Evolutionary conservation across 2,113 vertebrate genomes (phyloP), one percentile per base, ranked within the genome.

Genomic region (Stictonetta naevosa): DNA sequence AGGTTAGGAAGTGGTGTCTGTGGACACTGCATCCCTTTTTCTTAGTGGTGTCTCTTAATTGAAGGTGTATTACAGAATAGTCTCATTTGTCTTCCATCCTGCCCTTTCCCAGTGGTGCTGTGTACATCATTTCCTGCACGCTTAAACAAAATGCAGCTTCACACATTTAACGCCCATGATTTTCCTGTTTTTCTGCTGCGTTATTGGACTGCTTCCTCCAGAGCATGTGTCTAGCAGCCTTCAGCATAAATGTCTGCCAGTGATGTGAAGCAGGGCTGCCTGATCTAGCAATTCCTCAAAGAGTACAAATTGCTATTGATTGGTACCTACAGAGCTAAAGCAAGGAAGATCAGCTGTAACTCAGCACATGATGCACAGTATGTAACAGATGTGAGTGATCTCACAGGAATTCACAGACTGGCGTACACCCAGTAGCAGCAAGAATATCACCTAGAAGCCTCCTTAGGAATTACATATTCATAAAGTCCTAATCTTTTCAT

Each of bases 181-280:
- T 58, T n/a, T 85, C 50, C 40, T n/a, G 18, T 5, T 14, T 63
- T 71, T 76, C 36, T 59, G 14, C 13, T 77, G 23, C 21, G 2
- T 81, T 34, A 15, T 28, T 81, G 25, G 21, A 46, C 20, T 10
- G 19, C 17, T 38, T n/a, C 71, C 18, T 59, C 36, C 13, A 21
- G 25, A 28, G 11, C 33, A 23, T 3, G 2, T 34, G 13, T 20
- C 23, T 38, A 34, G 53, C 11, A 59, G 29, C 23, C 2, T 0
- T 71, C 50, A 23, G 11, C 13, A 10, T 48, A 42, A 36, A 23
- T 60, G 20, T 29, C 38, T 75, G 46, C 38, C 62, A 59, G 13
- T 13, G 8, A 26, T 10, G 19, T n/a, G n/a, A 44, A 81, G 26
- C 46, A 31, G 26, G 8, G 9, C 8, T 40, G 68, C 19, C 56